phyloP scores from a whole-genome alignment of 2,113 vertebrate species.

The Notothenia rossii region DNA sequence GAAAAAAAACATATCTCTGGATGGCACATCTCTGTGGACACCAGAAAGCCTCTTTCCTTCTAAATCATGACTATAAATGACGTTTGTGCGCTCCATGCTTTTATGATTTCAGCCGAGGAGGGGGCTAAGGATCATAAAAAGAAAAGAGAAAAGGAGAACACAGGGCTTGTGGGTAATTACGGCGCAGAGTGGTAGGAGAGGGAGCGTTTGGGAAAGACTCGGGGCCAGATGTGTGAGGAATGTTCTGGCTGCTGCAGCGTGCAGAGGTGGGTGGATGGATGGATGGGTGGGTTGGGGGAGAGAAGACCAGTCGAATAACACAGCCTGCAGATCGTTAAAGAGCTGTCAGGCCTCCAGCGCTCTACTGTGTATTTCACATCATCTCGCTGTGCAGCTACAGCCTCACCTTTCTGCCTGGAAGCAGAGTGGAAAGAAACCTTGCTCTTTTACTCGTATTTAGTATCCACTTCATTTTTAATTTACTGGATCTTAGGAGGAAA shows the following conservation, averaged over 20 bases:
- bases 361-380: slow-evolving; percentile 79
- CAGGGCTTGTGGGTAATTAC: slow-evolving; percentile 84
- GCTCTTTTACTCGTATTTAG: slow-evolving; percentile 1
- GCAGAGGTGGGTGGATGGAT: slow-evolving; percentile 54
- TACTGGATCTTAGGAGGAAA: neutral
- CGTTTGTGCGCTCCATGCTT: slow-evolving; percentile 58
- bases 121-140: slow-evolving; percentile 75
- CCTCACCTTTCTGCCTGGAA: slow-evolving; percentile 42
- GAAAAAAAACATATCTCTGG: slow-evolving; percentile 61
- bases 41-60: slow-evolving; percentile 57
- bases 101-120: slow-evolving; percentile 67
- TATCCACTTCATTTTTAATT: neutral
- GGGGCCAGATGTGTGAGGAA: slow-evolving; percentile 87
- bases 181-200: slow-evolving; percentile 67
- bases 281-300: slow-evolving; percentile 53
- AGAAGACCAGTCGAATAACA: slow-evolving; percentile 73
- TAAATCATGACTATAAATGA: slow-evolving; percentile 75
- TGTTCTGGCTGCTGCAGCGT: slow-evolving; percentile 82
- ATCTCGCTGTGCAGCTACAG: slow-evolving; percentile 53
- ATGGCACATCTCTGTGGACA: slow-evolving; percentile 66
- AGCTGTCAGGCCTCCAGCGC: slow-evolving; percentile 78
- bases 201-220: slow-evolving; percentile 75
- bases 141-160: slow-evolving; percentile 83
- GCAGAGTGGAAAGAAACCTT: slow-evolving; percentile 23
- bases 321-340: slow-evolving; percentile 83